These are phyloP conservation scores for Cetonia aurata DNA, from an alignment of 2,888 invertebrate species.

Conservation along the genomic window DNA sequence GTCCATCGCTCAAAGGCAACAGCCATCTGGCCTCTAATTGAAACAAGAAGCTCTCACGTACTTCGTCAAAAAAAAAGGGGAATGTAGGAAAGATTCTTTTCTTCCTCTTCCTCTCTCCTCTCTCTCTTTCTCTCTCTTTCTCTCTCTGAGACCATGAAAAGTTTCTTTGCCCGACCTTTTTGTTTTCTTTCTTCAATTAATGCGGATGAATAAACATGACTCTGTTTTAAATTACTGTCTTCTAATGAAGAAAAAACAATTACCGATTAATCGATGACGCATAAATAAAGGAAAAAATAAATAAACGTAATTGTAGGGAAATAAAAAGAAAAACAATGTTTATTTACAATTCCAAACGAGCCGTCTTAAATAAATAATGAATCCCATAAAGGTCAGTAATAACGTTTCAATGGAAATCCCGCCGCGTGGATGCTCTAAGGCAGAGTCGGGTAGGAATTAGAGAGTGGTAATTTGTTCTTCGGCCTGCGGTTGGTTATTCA, in stretches of 20 bases:
- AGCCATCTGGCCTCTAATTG: background rate
- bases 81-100: background rate
- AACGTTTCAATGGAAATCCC: background rate
- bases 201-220: background rate
- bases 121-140: no score
- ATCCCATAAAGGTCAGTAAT: constrained; percentile 13
- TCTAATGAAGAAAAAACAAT: background rate
- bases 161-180: background rate
- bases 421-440: no score
- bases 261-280: no score
- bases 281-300: no score
- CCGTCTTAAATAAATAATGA: constrained; percentile 28
- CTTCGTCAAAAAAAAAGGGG: background rate
- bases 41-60: background rate
- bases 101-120: no score
- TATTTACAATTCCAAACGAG: constrained; percentile 9
- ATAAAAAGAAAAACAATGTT: no score
- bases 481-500: constrained; percentile 22
- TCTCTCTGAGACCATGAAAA: background rate
- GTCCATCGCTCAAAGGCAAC: background rate
- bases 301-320: no score
- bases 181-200: background rate
- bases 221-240: background rate
- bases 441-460: constrained; percentile 25
- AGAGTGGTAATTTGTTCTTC: constrained; percentile 34